Conservation (phyloP, 2,113 vertebrate species). For the Rhodinocichla rosea region DNA sequence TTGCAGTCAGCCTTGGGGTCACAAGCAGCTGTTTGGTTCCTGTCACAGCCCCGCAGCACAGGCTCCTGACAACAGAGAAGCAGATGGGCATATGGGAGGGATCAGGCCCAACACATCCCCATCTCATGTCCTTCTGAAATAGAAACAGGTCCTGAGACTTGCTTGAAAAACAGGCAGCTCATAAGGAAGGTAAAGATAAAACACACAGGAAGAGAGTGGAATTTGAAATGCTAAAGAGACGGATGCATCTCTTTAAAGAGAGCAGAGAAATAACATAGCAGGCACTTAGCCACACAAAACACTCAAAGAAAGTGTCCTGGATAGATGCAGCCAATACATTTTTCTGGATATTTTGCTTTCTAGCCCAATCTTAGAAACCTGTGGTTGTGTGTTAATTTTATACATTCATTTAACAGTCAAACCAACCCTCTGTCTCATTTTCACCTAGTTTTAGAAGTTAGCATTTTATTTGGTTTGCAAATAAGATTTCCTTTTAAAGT, state of each 20-base stretch:
- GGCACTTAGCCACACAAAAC: neutral
- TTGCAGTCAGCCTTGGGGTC: neutral
- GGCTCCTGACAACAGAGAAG: neutral
- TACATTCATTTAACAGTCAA: neutral
- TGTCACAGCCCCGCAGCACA: neutral
- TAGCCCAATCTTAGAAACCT: neutral
- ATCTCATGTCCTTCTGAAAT: neutral
- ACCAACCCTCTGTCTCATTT: neutral
- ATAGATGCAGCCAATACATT: neutral
- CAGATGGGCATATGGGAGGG: neutral
- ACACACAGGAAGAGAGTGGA: neutral
- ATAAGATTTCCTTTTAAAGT: neutral
- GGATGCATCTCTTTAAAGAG: neutral
- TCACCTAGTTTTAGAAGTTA: neutral
- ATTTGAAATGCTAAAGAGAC: neutral
- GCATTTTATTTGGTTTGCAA: constrained; percentile 17
- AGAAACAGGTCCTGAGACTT: neutral
- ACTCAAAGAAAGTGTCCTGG: neutral
- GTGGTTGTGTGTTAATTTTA: neutral
- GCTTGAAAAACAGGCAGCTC: neutral
- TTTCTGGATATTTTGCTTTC: neutral
- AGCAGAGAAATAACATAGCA: neutral
- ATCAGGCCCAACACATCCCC: neutral
- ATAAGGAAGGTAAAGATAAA: neutral
- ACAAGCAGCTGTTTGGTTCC: neutral